These are phyloP conservation scores for Larimichthys crocea DNA, from an alignment of 2,113 vertebrate genomes.

Conservation along the genomic window DNA sequence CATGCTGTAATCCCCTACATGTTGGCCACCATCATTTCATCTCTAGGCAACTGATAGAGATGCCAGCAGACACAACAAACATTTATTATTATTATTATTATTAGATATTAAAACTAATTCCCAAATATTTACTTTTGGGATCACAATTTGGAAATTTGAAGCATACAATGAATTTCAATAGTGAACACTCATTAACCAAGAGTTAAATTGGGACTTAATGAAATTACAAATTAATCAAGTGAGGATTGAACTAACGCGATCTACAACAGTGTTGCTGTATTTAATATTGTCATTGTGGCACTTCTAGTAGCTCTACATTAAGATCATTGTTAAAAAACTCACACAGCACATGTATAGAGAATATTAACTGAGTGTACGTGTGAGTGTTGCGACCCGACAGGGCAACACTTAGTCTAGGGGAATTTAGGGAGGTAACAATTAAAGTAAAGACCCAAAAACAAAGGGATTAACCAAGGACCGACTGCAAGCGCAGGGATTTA, in stretches of 20 bases:
- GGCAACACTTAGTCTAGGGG: too few species aligned
- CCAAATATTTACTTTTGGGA: constrained; percentile 30
- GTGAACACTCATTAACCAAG: constrained; percentile 42
- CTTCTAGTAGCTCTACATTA: constrained; percentile 35
- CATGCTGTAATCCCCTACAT: constrained; percentile 57
- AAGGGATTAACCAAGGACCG: too few species aligned
- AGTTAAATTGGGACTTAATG: constrained; percentile 61
- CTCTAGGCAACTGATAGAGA: constrained; percentile 35
- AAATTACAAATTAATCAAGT: constrained; percentile 68
- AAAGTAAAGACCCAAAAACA: too few species aligned
- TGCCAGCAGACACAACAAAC: constrained; percentile 53
- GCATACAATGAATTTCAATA: constrained; percentile 22
- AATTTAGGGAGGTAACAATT: too few species aligned
- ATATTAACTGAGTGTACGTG: constrained; percentile 26
- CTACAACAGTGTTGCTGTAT: constrained; percentile 29
- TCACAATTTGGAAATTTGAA: constrained; percentile 17
- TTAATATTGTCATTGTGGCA: constrained; percentile 46
- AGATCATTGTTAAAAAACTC: constrained; percentile 61
- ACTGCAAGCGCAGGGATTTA: too few species aligned
- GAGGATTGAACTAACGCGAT: constrained; percentile 51
- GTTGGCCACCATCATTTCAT: constrained; percentile 64
- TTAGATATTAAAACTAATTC: constrained; percentile 34
- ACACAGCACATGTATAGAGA: constrained; percentile 39
- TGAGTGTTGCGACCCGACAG: background rate
- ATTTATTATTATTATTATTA: constrained; percentile 32